Conservation (phyloP, 2,797 vertebrate genomes). For the Microtus californicus region DNA sequence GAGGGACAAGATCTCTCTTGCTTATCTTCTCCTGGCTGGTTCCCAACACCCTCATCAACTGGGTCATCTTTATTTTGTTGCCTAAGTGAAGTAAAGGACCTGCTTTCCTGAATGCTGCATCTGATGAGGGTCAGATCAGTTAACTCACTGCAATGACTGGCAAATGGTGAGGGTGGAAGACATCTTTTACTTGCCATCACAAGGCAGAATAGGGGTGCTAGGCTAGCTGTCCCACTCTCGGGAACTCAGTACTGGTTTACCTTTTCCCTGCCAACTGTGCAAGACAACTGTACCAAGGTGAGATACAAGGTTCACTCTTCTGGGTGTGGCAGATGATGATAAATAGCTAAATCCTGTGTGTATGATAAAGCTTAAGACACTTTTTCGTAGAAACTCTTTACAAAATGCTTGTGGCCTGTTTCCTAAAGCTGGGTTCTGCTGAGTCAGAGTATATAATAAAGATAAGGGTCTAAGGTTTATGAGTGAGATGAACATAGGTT, state of each 20-base stretch:
- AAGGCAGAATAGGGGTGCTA: not conserved
- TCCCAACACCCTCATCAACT: not conserved
- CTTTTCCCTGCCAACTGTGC: no score
- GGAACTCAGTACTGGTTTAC: not conserved
- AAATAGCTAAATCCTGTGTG: not conserved
- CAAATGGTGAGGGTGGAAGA: not conserved
- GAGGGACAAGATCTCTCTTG: rapidly evolving
- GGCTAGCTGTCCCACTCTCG: not conserved
- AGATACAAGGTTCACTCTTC: not conserved
- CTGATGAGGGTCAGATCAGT: not conserved
- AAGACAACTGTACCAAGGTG: not conserved
- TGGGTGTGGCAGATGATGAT: not conserved
- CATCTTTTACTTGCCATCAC: not conserved
- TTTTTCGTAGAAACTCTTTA: not conserved
- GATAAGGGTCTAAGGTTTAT: not conserved
- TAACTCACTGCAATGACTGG: no score
- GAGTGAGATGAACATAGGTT: no score
- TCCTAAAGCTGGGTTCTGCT: not conserved
- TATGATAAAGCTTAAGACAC: not conserved
- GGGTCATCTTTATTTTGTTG: not conserved
- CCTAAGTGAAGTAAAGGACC: rapidly evolving
- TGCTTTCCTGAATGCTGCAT: not conserved
- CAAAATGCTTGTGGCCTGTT: not conserved
- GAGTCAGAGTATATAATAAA: not conserved
- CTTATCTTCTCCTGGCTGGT: not conserved